Evolutionary conservation across 2,888 invertebrate genomes (phyloP).

Genomic region (Synanthedon andrenaeformis): DNA sequence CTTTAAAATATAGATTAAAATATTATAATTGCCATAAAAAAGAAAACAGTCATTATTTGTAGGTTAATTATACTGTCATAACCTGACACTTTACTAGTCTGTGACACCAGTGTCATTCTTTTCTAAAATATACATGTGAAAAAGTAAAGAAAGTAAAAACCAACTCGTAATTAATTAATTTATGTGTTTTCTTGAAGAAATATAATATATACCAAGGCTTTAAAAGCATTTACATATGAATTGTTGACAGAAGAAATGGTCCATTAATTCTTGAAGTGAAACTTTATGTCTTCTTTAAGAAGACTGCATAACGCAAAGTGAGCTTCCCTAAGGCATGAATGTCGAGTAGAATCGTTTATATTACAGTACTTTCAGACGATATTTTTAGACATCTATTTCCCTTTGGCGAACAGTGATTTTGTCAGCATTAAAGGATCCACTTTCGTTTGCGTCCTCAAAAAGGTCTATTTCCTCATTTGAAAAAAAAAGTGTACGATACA

Average conservation of each 20-base stretch:
- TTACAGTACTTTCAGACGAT: neutral
- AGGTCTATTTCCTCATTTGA: neutral
- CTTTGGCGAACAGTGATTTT: neutral
- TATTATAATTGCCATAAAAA: too few relatives aligned
- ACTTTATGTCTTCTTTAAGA: slow-evolving; percentile 3
- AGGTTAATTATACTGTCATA: too few relatives aligned
- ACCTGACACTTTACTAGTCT: too few relatives aligned
- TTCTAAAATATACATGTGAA: too few relatives aligned
- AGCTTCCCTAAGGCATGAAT: neutral
- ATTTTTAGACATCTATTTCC: neutral
- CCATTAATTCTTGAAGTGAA: neutral
- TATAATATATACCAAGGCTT: too few relatives aligned
- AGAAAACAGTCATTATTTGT: too few relatives aligned
- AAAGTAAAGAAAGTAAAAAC: too few relatives aligned
- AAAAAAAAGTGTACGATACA: slow-evolving; percentile 5
- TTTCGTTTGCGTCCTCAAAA: neutral
- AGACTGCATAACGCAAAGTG: slow-evolving; percentile 4
- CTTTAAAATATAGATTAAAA: too few relatives aligned
- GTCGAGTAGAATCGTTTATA: neutral
- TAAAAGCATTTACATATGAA: neutral
- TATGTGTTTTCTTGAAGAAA: too few relatives aligned
- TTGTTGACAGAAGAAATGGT: neutral
- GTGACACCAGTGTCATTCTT: too few relatives aligned
- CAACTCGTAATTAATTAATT: too few relatives aligned
- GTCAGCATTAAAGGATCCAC: neutral